Conservation (phyloP, 2,797 vertebrate species). For the Anabacerthia variegaticeps region DNA sequence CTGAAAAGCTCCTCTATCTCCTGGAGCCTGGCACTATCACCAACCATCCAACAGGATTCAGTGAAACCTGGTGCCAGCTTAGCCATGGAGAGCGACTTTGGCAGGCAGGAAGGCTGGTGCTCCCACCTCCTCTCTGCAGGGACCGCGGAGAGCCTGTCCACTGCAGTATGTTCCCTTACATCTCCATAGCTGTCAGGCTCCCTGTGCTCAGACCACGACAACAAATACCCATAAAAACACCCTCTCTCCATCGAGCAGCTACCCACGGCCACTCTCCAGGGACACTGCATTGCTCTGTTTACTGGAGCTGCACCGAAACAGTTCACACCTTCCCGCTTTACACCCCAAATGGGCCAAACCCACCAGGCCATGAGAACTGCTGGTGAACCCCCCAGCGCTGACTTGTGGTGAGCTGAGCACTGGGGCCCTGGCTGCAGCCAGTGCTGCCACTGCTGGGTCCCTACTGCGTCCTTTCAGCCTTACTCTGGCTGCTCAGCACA, state of each 20-base stretch:
- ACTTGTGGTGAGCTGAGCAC: background rate
- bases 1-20: conserved; percentile 45
- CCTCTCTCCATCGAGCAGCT: background rate
- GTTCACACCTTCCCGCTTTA: background rate
- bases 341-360: background rate
- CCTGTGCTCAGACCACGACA: rapidly evolving
- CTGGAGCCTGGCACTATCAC: conserved; percentile 13
- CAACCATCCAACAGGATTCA: conserved; percentile 43
- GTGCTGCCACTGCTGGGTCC: background rate
- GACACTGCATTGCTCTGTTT: background rate
- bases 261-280: background rate
- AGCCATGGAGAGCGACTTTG: background rate
- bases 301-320: background rate
- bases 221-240: background rate
- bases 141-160: background rate
- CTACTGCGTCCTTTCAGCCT: background rate
- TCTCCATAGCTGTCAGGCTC: background rate
- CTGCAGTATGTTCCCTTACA: background rate
- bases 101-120: background rate
- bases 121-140: background rate
- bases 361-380: background rate
- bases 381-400: background rate
- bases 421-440: rapidly evolving
- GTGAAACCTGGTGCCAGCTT: background rate
- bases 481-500: background rate